These are phyloP conservation scores for Oenanthe oenanthe DNA, from an alignment of 2,113 vertebrate genomes.

Conservation along the genomic window DNA sequence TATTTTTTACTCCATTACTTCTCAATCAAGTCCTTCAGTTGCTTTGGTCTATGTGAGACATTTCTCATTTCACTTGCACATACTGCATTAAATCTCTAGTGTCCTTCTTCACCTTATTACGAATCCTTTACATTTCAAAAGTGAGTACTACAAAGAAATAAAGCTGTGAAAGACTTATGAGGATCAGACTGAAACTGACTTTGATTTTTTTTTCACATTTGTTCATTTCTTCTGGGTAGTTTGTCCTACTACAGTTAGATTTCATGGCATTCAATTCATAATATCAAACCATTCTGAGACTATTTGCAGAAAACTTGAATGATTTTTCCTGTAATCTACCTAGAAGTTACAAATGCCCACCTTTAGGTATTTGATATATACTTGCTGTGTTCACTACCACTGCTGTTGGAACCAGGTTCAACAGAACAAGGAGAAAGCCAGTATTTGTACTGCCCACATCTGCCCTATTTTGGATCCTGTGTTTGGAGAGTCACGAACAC, in stretches of 20 bases:
- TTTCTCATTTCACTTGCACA: background rate
- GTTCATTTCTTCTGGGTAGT: background rate
- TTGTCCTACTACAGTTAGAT: background rate
- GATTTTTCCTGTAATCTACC: background rate
- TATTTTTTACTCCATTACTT: background rate
- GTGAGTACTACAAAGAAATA: background rate
- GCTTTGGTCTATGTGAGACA: background rate
- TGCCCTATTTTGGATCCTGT: background rate
- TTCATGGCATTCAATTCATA: background rate
- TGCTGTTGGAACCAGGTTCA: background rate
- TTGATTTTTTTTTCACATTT: background rate
- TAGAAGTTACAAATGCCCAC: background rate
- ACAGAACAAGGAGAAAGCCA: background rate
- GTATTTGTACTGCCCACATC: background rate
- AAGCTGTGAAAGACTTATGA: background rate
- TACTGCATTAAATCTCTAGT: background rate
- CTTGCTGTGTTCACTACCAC: background rate
- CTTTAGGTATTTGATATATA: background rate
- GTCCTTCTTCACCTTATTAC: background rate
- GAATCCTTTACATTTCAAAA: background rate
- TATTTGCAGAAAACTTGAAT: background rate
- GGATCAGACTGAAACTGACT: background rate
- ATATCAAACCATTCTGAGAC: background rate
- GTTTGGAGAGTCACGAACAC: background rate
- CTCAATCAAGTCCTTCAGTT: background rate